Evolutionary conservation across 2,797 vertebrate genomes (phyloP).

Genomic region (Notolepis coatsorum): DNA sequence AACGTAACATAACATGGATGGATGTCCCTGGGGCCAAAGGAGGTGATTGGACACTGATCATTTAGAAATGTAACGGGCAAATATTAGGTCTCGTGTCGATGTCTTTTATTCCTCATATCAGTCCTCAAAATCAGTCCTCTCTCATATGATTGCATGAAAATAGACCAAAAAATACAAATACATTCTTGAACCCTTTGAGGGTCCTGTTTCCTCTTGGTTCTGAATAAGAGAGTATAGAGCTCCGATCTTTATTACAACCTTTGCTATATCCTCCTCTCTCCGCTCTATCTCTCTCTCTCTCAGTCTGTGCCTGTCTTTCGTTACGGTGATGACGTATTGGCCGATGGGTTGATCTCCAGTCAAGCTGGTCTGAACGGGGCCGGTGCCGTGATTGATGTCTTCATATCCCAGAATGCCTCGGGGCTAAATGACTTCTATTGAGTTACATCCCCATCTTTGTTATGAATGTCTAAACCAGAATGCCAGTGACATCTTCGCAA

Average conservation of each 20-base stretch:
- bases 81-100: too few species aligned
- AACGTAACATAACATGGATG: too few species aligned
- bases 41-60: too few species aligned
- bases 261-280: not conserved
- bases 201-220: not conserved
- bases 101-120: not conserved
- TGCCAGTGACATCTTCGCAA: not conserved
- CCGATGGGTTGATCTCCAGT: slow-evolving; percentile 41
- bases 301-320: not conserved
- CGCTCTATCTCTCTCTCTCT: not conserved
- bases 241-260: not conserved
- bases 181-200: not conserved
- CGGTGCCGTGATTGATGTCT: slow-evolving; percentile 63
- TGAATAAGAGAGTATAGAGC: not conserved
- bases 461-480: slow-evolving; percentile 61
- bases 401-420: slow-evolving; percentile 60
- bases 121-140: not conserved
- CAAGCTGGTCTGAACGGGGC: slow-evolving; percentile 1
- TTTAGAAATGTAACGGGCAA: too few species aligned
- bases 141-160: too few species aligned
- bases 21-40: too few species aligned
- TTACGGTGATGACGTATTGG: slow-evolving; percentile 26
- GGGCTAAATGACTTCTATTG: slow-evolving; percentile 69
- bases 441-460: slow-evolving; percentile 55
- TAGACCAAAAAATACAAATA: too few species aligned